Evolutionary conservation across 1,140 invertebrate species (phyloP).

Genomic region (Musca domestica): DNA sequence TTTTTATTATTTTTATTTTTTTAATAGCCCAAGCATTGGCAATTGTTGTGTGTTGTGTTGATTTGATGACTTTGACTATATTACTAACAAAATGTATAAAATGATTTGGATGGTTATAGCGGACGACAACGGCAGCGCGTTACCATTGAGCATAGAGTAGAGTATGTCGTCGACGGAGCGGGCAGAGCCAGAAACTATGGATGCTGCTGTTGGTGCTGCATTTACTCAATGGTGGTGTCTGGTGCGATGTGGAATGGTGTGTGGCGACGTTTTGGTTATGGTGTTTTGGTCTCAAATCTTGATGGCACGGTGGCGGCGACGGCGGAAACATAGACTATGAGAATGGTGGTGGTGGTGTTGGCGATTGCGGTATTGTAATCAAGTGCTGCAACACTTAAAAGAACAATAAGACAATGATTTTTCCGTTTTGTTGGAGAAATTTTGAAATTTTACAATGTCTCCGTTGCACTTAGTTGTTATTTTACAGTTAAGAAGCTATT

Average conservation of each 20-base stretch:
- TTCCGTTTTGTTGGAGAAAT: constrained; percentile 5
- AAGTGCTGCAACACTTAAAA: constrained; percentile 40
- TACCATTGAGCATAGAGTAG: no score
- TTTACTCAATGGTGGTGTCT: background rate
- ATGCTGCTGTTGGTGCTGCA: background rate
- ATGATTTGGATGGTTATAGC: constrained; percentile 8
- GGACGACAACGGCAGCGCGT: background rate
- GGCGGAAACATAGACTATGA: background rate
- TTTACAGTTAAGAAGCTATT: constrained; percentile 1
- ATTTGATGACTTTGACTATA: constrained; percentile 18
- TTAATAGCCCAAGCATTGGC: constrained; percentile 9
- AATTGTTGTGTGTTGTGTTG: constrained; percentile 14
- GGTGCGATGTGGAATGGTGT: background rate
- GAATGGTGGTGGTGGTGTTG: background rate
- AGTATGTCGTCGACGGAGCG: background rate
- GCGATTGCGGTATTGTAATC: background rate
- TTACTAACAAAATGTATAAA: constrained; percentile 2
- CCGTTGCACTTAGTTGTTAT: background rate
- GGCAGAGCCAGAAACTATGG: background rate
- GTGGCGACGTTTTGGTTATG: background rate
- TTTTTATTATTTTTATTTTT: constrained; percentile 9
- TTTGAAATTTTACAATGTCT: background rate
- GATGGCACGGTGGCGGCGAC: background rate
- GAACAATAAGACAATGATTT: constrained; percentile 44
- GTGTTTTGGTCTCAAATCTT: background rate